phyloP scores from a whole-genome alignment of 2,113 vertebrate species.

The Paedocypris sp. region DNA sequence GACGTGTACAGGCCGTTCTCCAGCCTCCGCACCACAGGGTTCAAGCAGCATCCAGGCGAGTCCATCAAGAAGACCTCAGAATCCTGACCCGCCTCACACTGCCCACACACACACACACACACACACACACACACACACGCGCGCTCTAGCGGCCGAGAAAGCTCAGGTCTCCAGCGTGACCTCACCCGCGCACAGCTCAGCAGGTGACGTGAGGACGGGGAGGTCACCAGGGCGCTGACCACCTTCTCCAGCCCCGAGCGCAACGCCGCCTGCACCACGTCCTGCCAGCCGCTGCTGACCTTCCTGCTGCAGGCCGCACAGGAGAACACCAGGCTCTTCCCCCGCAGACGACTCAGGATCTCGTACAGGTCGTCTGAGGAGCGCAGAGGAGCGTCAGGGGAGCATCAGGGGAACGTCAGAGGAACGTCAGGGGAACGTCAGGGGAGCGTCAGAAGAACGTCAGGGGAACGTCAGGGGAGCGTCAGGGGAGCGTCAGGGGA shows the following conservation, averaged over 20 bases:
- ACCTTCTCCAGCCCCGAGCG: slow-evolving; percentile 60
- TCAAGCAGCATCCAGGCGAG: slow-evolving; percentile 63
- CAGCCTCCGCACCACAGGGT: slow-evolving; percentile 59
- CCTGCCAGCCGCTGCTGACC: slow-evolving; percentile 56
- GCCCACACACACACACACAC: slow-evolving; percentile 17
- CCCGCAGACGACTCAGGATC: slow-evolving; percentile 62
- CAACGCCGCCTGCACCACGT: slow-evolving; percentile 59
- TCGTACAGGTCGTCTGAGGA: slow-evolving; percentile 73
- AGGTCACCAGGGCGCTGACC: slow-evolving; percentile 58
- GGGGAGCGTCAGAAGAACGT: no score
- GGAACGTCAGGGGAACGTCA: no score
- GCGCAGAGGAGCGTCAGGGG: background rate
- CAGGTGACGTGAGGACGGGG: slow-evolving; percentile 51
- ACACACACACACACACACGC: no score
- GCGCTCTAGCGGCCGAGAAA: no score
- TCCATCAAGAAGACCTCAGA: slow-evolving; percentile 33
- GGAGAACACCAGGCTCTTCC: slow-evolving; percentile 58
- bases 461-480: no score
- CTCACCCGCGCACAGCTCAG: slow-evolving; percentile 62
- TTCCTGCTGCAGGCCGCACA: slow-evolving; percentile 68
- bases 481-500: no score
- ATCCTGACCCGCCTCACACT: slow-evolving; percentile 53
- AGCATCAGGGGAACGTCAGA: no score
- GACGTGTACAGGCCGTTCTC: slow-evolving; percentile 62
- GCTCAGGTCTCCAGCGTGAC: no score